Base-by-base conservation (phyloP, 2,888 invertebrate species). In the Herminia tarsipennalis region DNA sequence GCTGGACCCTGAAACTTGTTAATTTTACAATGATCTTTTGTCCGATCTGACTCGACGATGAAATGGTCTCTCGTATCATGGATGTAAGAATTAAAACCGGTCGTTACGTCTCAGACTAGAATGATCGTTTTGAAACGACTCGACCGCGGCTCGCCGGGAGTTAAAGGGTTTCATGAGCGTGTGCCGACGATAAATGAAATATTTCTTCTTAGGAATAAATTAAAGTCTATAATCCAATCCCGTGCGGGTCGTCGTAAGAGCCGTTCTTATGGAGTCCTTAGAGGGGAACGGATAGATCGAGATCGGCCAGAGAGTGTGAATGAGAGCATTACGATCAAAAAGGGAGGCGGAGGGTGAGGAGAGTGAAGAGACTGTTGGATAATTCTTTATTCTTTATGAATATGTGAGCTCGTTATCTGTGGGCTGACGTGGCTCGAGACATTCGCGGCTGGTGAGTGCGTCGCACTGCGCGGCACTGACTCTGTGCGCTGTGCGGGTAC, bases 351-450 rank as follows among this genome's bases (percentile, higher is more conserved):
- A 73, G 66, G 72, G 74, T 70, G 78, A 77, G 78, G 58, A 70
- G 81, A 66, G 81, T 70, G 78, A 81, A 74, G 74, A 76, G 76
- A 79, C 74, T 76, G 85, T 83, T 76, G 86, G 88, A 86, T 90
- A 87, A 89, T 89, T 89, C 86, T 89, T 91, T 91, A 89, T 90
- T 87, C 86, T 92, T 88, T 92, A 92, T 92, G 91, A 92, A 91
- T 90, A 92, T 91, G 90, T 88, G 87, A 88, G 87, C 83, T 89
- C 86, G 89, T 88, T 90, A 89, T 88, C 86, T 87, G 68, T 63
- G 78, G 72, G 75, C 73, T 86, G 88, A 86, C 81, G 87, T 76
- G 77, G 81, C 77, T 70, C 72, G 79, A 80, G 77, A 76, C 73
- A 75, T 74, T 76, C 58, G 71, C 72, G 80, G 73, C 63, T 66